Evolutionary conservation across 2,888 invertebrate species (phyloP), one percentile per base, ranked within the genome.

Genomic region (Keiferia lycopersicella): DNA sequence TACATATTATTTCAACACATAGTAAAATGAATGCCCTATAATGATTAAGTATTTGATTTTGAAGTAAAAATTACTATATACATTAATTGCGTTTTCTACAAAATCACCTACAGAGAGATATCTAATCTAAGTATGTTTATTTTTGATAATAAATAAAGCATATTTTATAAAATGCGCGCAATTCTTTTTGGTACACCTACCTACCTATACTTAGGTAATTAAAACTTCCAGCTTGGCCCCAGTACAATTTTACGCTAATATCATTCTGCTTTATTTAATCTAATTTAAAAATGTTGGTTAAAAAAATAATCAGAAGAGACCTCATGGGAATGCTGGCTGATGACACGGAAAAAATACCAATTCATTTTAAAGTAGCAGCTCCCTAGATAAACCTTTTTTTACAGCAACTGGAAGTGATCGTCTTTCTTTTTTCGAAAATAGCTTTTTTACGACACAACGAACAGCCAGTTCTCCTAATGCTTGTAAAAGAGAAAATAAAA

Each of bases 401-500:
- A n/a, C 14, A 45, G 16, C 16, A 16, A 11, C n/a, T 45, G 45
- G 4, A 45, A 45, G 16, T 39, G 8, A 58, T 38, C 39, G 30
- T 26, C 2, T 56, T 12, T 26, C n/a, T 56, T 56, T 26, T 56
- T 16, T 51, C n/a, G 64, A 66, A 30, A 39, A 60, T 48, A 61
- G 50, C 63, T 57, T 57, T 51, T 45, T 63, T 64, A 45, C 45
- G 45, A 45, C 45, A 16, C n/a, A 45, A n/a, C n/a, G 45, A 16
- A 45, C 45, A 0, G n/a, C 45, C 45, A 45, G 45, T 45, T 4
- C 16, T 45, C n/a, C 16, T 45, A 45, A 45, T 45, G 45, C 45
- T 45, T 45, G n/a, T n/a, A 16, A 45, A 34, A 2, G 45, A n/a
- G 45, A 45, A n/a, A 45, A n/a, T 16, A 45, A 45, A 45, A n/a